phyloP scores from a whole-genome alignment of 2,888 invertebrate genomes.

The Ptychoptera contaminata region DNA sequence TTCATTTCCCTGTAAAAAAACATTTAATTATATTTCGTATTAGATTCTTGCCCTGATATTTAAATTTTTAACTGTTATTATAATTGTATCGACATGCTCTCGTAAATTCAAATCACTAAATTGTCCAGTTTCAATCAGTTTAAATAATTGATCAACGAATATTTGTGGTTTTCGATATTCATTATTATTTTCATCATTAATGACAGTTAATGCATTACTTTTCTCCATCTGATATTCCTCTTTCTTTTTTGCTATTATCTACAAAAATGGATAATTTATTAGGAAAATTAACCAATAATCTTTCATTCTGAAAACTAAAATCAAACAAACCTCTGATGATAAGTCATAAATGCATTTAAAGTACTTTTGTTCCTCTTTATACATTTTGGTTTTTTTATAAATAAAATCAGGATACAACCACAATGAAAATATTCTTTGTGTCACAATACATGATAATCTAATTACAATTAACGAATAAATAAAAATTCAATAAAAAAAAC shows the following conservation, averaged over 20 bases:
- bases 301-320: too few species aligned
- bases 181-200: background rate
- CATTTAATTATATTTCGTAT: too few species aligned
- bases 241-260: too few species aligned
- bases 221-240: too few species aligned
- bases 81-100: slow-evolving; percentile 4
- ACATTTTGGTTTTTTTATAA: background rate
- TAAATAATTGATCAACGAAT: slow-evolving; percentile 6
- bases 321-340: background rate
- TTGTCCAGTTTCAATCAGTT: background rate
- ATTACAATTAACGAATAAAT: background rate
- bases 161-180: slow-evolving; percentile 5
- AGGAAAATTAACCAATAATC: too few species aligned
- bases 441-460: background rate
- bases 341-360: background rate
- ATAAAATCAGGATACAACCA: background rate
- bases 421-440: background rate
- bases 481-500: background rate
- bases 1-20: slow-evolving; percentile 4
- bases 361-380: background rate
- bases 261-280: too few species aligned
- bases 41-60: too few species aligned
- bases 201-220: too few species aligned
- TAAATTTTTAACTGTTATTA: background rate
- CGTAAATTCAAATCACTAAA: background rate